These are phyloP conservation scores for Microplitis mediator DNA, from an alignment of 1,140 invertebrate species.

Conservation along the genomic window DNA sequence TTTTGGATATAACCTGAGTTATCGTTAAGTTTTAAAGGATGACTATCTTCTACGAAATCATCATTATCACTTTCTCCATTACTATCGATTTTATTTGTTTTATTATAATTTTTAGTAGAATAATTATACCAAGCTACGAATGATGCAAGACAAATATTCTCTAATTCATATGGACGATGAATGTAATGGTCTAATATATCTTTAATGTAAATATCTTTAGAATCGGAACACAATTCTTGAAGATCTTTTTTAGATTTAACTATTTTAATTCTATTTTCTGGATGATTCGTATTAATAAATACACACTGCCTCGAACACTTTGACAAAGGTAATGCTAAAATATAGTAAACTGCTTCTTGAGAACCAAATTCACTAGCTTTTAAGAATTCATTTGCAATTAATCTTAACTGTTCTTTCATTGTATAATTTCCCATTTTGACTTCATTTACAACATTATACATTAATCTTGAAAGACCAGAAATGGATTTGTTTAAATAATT, in stretches of 20 bases:
- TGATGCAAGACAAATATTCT: conserved; percentile 21
- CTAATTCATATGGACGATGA: not conserved
- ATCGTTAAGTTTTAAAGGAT: too few species aligned
- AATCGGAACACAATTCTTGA: conserved; percentile 7
- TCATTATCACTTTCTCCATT: conserved; percentile 13
- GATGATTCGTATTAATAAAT: conserved; percentile 18
- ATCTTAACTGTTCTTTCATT: conserved; percentile 41
- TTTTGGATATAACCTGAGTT: not conserved
- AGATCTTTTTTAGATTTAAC: conserved; percentile 17
- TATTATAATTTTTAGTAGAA: not conserved
- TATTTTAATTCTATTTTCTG: conserved; percentile 15
- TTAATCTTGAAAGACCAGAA: too few species aligned
- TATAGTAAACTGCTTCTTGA: conserved; percentile 45
- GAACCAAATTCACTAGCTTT: conserved; percentile 4
- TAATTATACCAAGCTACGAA: conserved; percentile 14
- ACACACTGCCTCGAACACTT: conserved; percentile 5
- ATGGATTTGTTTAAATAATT: too few species aligned
- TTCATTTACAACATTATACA: too few species aligned
- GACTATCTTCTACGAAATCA: not conserved
- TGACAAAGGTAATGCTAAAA: conserved; percentile 36
- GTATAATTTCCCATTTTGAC: too few species aligned
- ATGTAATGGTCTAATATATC: conserved; percentile 23
- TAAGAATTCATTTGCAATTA: not conserved
- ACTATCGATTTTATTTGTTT: not conserved
- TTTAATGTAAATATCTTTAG: conserved; percentile 25